A percentile compares a stretch with the other conserved stretches of the same genome.
Evolutionary conservation across 2,113 vertebrate genomes (phyloP).

Genomic region (Sarotherodon lohbergeri): DNA sequence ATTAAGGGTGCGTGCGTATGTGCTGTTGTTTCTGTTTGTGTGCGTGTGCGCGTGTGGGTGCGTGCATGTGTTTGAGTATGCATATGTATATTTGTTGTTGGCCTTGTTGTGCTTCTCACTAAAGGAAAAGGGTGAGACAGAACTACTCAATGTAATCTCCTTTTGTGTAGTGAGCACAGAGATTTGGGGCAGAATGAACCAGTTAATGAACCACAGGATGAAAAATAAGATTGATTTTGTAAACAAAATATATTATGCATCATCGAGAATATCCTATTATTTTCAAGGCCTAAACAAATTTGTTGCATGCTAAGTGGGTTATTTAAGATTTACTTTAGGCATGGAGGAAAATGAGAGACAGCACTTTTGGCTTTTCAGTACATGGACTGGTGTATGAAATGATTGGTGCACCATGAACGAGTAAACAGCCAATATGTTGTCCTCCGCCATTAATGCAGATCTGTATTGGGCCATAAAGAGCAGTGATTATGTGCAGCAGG

Average conservation of each 20-base stretch:
- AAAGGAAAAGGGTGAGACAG: slow-evolving; percentile 19
- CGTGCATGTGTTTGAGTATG: neutral
- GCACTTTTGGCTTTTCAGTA: neutral
- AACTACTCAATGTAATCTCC: slow-evolving; percentile 1
- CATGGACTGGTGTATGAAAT: neutral
- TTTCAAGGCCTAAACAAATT: slow-evolving; percentile 9
- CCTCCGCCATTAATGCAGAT: neutral
- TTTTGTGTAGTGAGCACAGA: neutral
- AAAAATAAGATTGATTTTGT: slow-evolving; percentile 36
- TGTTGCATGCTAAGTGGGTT: slow-evolving; percentile 8
- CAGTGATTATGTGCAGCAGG: slow-evolving; percentile 31
- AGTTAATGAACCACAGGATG: slow-evolving; percentile 26
- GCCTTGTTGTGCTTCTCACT: neutral
- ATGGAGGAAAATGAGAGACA: neutral
- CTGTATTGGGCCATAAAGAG: slow-evolving; percentile 7
- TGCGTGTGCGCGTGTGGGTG: neutral
- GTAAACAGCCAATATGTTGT: slow-evolving; percentile 11
- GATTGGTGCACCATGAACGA: neutral
- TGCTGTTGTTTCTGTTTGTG: neutral
- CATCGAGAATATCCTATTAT: slow-evolving; percentile 10
- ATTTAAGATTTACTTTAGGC: slow-evolving; percentile 7
- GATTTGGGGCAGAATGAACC: slow-evolving; percentile 21
- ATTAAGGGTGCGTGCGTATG: neutral
- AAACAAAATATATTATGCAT: slow-evolving; percentile 29
- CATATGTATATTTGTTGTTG: slow-evolving; percentile 11